Evolutionary conservation across 2,113 vertebrate genomes (phyloP).

Genomic region (Athene noctua): DNA sequence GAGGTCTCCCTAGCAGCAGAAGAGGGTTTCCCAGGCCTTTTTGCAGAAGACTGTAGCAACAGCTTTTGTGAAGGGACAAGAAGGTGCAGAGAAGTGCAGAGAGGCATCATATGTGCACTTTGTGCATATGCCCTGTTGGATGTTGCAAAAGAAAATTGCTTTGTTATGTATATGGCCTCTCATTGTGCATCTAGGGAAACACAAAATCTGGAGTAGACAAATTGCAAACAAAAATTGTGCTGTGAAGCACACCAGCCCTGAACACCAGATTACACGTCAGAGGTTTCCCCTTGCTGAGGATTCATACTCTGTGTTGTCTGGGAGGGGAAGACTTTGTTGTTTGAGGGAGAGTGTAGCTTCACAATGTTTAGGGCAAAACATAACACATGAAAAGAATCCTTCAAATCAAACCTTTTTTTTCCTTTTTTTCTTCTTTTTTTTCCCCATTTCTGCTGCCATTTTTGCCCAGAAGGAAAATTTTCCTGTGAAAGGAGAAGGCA

Average conservation of each 20-base stretch:
- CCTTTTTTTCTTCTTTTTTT: too few species aligned
- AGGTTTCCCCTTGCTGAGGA: not conserved
- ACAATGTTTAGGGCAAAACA: not conserved
- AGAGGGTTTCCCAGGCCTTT: not conserved
- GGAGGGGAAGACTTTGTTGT: not conserved
- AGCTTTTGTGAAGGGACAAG: not conserved
- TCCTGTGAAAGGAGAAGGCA: not conserved
- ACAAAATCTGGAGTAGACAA: not conserved
- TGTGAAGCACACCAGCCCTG: not conserved
- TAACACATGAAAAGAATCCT: not conserved
- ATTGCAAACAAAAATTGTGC: not conserved
- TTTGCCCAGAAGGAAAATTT: not conserved
- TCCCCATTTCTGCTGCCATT: not conserved
- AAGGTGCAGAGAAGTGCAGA: not conserved
- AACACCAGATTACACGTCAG: not conserved
- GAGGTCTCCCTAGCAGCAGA: not conserved
- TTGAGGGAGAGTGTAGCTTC: not conserved
- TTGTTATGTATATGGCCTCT: not conserved
- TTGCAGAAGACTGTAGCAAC: not conserved
- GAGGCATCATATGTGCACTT: not conserved
- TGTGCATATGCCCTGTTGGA: not conserved
- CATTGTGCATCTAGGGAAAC: not conserved
- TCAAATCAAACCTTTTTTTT: not conserved
- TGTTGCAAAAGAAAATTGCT: not conserved
- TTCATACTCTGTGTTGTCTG: not conserved